Conservation (phyloP, 2,113 vertebrate species). For the Blennius ocellaris region DNA sequence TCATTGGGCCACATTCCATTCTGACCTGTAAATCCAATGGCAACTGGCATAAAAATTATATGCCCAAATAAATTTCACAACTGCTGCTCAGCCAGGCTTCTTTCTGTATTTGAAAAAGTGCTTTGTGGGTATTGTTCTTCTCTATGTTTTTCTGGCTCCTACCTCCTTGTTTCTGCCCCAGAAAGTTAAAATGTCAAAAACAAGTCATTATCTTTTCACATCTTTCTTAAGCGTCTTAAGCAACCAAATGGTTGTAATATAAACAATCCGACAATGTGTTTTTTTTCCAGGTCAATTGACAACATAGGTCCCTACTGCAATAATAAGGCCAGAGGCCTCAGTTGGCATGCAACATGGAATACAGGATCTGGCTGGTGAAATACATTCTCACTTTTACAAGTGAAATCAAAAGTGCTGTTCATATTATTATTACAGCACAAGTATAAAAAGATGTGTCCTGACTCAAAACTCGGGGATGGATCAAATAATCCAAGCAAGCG, state of each 20-base stretch:
- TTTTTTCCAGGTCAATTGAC: conserved; percentile 76
- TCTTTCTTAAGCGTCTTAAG: conserved; percentile 34
- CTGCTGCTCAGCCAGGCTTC: conserved; percentile 51
- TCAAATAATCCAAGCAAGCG: conserved; percentile 59
- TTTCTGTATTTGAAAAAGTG: conserved; percentile 5
- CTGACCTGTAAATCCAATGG: conserved; percentile 80
- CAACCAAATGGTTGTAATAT: conserved; percentile 35
- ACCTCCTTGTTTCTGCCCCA: conserved; percentile 34
- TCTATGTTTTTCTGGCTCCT: neutral
- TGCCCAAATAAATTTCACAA: conserved; percentile 81
- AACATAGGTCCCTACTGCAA: conserved; percentile 55
- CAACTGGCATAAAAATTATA: conserved; percentile 78
- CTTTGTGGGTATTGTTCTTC: neutral
- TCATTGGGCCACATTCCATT: conserved; percentile 80
- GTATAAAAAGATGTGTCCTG: conserved; percentile 53
- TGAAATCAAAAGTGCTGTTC: conserved; percentile 75
- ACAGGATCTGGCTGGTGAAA: conserved; percentile 58
- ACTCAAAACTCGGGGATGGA: conserved; percentile 32
- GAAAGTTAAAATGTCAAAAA: conserved; percentile 57
- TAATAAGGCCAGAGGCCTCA: conserved; percentile 71
- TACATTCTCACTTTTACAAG: conserved; percentile 68
- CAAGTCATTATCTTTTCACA: conserved; percentile 51
- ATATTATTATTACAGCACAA: conserved; percentile 65
- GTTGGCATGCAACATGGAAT: conserved; percentile 38
- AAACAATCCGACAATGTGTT: conserved; percentile 57